Conservation (phyloP, 2,113 vertebrate genomes). For the Hepsetus odoe region DNA sequence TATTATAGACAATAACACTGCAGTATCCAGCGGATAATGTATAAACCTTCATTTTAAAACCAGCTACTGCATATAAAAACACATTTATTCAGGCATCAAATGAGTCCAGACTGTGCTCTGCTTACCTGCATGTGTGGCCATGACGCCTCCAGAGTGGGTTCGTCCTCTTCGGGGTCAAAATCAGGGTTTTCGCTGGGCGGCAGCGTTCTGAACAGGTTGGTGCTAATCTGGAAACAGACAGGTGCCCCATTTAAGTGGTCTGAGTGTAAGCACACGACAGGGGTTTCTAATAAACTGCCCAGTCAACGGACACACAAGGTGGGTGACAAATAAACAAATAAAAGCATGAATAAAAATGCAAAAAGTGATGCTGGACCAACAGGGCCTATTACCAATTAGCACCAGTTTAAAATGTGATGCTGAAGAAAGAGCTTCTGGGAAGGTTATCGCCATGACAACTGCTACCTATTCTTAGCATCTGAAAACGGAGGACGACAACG, state of each 20-base stretch:
- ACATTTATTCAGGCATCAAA: too few species aligned
- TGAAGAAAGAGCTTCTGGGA: constrained; percentile 9
- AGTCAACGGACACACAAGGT: too few species aligned
- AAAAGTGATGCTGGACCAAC: not conserved
- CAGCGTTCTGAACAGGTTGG: constrained; percentile 96
- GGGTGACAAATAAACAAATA: too few species aligned
- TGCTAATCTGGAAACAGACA: constrained; percentile 83
- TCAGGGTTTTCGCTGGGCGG: constrained; percentile 97
- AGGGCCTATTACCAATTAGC: not conserved
- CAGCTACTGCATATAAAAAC: too few species aligned
- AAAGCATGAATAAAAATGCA: not conserved
- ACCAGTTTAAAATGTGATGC: not conserved
- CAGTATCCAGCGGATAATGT: too few species aligned
- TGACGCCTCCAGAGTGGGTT: constrained; percentile 94
- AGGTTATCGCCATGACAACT: constrained; percentile 41
- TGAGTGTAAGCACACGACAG: too few species aligned
- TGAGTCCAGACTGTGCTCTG: not conserved
- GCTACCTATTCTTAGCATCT: constrained; percentile 36
- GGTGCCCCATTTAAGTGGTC: too few species aligned
- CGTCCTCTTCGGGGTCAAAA: constrained; percentile 98
- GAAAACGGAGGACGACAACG: not conserved
- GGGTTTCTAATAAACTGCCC: too few species aligned
- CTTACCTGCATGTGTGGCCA: constrained; percentile 97
- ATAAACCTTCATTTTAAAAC: too few species aligned
- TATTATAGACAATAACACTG: too few species aligned